These are phyloP conservation scores for Drosophila kuntzei DNA, from an alignment of 2,888 invertebrate species.

Conservation along the genomic window DNA sequence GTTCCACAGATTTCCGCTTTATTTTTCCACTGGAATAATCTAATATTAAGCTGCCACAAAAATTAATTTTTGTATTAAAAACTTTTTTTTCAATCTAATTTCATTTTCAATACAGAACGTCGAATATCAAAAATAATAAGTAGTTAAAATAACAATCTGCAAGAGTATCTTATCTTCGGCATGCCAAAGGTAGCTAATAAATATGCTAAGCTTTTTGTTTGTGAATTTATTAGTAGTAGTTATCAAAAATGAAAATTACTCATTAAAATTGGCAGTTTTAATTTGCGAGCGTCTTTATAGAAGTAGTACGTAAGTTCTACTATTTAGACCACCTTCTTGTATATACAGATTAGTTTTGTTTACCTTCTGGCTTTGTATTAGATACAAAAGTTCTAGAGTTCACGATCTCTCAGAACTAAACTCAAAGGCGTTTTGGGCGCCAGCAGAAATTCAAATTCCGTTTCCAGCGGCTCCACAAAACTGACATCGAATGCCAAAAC, in stretches of 20 bases:
- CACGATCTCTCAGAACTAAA: slow-evolving; percentile 89
- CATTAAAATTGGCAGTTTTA: background rate
- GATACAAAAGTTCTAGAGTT: slow-evolving; percentile 52
- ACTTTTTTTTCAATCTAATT: background rate
- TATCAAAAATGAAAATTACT: background rate
- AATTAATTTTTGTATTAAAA: background rate
- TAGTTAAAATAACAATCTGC: background rate
- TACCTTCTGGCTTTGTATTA: slow-evolving; percentile 31
- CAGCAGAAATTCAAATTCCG: slow-evolving; percentile 93
- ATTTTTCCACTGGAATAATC: background rate
- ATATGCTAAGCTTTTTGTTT: background rate
- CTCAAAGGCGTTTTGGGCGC: slow-evolving; percentile 91
- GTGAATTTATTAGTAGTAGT: background rate
- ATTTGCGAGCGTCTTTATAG: slow-evolving; percentile 16
- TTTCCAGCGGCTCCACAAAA: slow-evolving; percentile 89
- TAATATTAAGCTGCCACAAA: background rate
- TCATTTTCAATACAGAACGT: background rate
- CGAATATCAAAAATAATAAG: background rate
- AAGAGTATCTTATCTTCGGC: background rate
- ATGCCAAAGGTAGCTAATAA: background rate
- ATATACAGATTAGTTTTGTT: slow-evolving; percentile 28
- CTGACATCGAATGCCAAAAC: slow-evolving; percentile 90
- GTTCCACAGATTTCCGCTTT: too few relatives aligned
- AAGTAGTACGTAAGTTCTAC: slow-evolving; percentile 17
- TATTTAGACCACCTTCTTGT: slow-evolving; percentile 18